These are phyloP conservation scores for Lacanobia oleracea DNA, from an alignment of 2,888 invertebrate species.

Conservation along the genomic window DNA sequence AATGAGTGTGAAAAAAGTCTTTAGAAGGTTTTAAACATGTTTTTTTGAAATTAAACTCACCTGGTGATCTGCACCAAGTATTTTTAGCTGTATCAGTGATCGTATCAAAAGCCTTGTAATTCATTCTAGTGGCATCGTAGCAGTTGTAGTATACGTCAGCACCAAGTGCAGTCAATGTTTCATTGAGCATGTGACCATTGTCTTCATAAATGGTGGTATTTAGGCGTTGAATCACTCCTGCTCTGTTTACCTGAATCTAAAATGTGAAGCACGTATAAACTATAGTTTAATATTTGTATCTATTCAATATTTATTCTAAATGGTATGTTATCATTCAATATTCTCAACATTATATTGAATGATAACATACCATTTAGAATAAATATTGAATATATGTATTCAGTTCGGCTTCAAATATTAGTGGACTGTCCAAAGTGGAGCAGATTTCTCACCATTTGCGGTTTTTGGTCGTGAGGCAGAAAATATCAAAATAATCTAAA, in stretches of 20 bases:
- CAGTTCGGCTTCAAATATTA: too few species aligned
- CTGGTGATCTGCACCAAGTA: constrained; percentile 77
- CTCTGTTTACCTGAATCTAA: constrained; percentile 76
- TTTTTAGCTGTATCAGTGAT: constrained; percentile 78
- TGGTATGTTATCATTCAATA: too few species aligned
- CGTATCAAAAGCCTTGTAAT: constrained; percentile 70
- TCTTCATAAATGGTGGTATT: constrained; percentile 86
- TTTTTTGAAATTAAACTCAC: constrained; percentile 55
- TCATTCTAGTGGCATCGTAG: constrained; percentile 72
- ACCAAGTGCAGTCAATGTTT: constrained; percentile 63
- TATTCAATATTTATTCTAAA: too few species aligned
- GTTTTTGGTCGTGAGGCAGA: too few species aligned
- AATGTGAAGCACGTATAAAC: neutral
- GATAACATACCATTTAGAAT: too few species aligned
- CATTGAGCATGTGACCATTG: constrained; percentile 81
- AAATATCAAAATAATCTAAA: too few species aligned
- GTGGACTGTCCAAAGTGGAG: too few species aligned
- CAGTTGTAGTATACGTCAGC: constrained; percentile 69
- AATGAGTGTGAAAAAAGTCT: neutral
- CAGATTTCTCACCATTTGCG: too few species aligned
- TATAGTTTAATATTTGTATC: neutral
- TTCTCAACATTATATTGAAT: too few species aligned
- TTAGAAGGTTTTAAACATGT: too few species aligned
- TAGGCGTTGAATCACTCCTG: constrained; percentile 88
- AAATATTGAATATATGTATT: too few species aligned